These are phyloP conservation scores for Galaxea fascicularis DNA, from an alignment of 92 coral and sea anemone genomes.

Conservation along the genomic window DNA sequence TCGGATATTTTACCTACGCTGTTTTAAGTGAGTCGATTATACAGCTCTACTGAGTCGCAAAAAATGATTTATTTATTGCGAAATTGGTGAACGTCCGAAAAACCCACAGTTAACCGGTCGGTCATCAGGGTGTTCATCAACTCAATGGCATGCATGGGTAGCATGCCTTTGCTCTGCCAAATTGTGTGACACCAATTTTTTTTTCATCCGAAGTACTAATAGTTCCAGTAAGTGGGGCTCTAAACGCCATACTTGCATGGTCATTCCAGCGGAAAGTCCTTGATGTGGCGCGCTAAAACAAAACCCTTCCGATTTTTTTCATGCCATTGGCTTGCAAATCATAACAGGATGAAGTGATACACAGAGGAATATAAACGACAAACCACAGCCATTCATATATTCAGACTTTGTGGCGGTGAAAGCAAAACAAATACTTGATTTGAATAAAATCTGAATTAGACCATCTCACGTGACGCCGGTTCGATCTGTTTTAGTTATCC, in stretches of 20 bases:
- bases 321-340: constrained; percentile 22
- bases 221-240: not conserved
- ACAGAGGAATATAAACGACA: constrained; percentile 40
- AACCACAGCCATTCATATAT: constrained; percentile 39
- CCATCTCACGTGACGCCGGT: constrained; percentile 48
- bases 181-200: constrained; percentile 64
- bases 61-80: constrained; percentile 8
- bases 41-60: not conserved
- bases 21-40: not conserved
- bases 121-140: constrained; percentile 35
- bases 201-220: constrained; percentile 8
- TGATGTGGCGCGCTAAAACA: not conserved
- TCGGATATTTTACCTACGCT: not conserved
- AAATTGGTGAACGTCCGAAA: constrained; percentile 16
- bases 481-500: constrained; percentile 45
- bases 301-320: constrained; percentile 16
- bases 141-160: constrained; percentile 43
- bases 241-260: not conserved
- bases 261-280: constrained; percentile 42
- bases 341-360: constrained; percentile 39
- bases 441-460: constrained; percentile 42
- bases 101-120: constrained; percentile 16
- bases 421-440: constrained; percentile 50
- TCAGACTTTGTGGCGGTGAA: constrained; percentile 49
- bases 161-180: constrained; percentile 48